Evolutionary conservation across 2,797 vertebrate genomes (phyloP).

Genomic region (Chloroceryle amazona): DNA sequence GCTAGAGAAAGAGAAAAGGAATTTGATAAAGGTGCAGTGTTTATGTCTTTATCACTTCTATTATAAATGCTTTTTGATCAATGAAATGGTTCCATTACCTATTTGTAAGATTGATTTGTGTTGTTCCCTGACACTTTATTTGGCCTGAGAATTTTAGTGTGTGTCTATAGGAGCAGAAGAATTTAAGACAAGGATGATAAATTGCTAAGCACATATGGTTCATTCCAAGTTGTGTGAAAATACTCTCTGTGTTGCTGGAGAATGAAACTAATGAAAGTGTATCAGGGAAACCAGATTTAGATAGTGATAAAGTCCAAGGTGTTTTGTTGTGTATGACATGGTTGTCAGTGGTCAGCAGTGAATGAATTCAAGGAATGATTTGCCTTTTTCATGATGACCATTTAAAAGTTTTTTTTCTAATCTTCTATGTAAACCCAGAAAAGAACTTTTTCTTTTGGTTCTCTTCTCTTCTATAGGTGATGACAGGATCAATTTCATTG

Average conservation of each 20-base stretch:
- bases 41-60: background rate
- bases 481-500: slow-evolving; percentile 73
- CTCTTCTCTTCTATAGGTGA: slow-evolving; percentile 46
- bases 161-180: slow-evolving; percentile 33
- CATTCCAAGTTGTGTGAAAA: slow-evolving; percentile 46
- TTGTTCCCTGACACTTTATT: slow-evolving; percentile 9
- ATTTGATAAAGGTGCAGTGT: background rate
- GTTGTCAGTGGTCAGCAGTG: fast-evolving
- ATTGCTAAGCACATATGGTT: slow-evolving; percentile 51
- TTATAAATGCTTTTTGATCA: slow-evolving; percentile 18
- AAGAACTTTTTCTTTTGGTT: slow-evolving; percentile 21
- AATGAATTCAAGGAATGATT: slow-evolving; percentile 19
- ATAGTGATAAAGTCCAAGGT: background rate
- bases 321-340: slow-evolving; percentile 6
- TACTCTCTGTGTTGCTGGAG: slow-evolving; percentile 34
- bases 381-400: background rate
- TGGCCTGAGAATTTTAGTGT: slow-evolving; percentile 21
- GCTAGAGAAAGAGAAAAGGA: background rate
- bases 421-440: slow-evolving; percentile 42
- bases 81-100: slow-evolving; percentile 3
- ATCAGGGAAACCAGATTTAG: slow-evolving; percentile 22
- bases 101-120: slow-evolving; percentile 22
- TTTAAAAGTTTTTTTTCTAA: slow-evolving; percentile 17
- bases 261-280: slow-evolving; percentile 21
- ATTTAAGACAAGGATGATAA: slow-evolving; percentile 66